A percentile compares a stretch with the other conserved stretches of the same genome.
Conservation (phyloP, 2,113 vertebrate genomes). For the Calonectris borealis region DNA sequence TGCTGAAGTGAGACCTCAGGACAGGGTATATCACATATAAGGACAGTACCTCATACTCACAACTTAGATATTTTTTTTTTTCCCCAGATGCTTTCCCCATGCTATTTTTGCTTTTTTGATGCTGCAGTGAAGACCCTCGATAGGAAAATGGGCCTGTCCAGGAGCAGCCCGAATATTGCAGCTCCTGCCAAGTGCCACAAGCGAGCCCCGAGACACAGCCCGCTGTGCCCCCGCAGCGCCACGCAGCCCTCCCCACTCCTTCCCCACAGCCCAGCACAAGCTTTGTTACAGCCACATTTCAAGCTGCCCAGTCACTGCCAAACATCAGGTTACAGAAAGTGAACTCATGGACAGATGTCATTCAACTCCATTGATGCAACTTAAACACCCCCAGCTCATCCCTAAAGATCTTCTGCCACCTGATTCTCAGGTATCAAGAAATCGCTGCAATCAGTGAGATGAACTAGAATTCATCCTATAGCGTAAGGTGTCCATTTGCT, state of each 20-base stretch:
- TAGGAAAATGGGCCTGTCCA: too few species aligned
- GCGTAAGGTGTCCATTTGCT: background rate
- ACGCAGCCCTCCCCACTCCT: background rate
- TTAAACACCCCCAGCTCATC: background rate
- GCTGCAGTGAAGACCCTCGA: background rate
- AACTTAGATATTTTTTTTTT: background rate
- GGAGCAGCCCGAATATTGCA: background rate
- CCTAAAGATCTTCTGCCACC: background rate
- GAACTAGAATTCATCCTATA: background rate
- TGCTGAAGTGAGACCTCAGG: background rate
- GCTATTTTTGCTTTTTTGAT: background rate
- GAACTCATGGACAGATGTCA: fast-evolving
- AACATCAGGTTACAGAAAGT: background rate
- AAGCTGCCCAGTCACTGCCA: too few species aligned
- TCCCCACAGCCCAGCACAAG: background rate
- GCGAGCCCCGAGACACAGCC: too few species aligned
- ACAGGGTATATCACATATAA: fast-evolving
- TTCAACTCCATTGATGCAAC: background rate
- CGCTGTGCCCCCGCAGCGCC: background rate
- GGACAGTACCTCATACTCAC: background rate
- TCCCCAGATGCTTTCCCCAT: background rate
- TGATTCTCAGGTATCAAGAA: background rate
- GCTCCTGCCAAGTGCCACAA: background rate
- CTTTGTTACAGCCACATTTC: background rate
- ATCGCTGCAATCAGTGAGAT: fast-evolving